Conservation (phyloP, 1,140 invertebrate species). For the Papilio helenus region DNA sequence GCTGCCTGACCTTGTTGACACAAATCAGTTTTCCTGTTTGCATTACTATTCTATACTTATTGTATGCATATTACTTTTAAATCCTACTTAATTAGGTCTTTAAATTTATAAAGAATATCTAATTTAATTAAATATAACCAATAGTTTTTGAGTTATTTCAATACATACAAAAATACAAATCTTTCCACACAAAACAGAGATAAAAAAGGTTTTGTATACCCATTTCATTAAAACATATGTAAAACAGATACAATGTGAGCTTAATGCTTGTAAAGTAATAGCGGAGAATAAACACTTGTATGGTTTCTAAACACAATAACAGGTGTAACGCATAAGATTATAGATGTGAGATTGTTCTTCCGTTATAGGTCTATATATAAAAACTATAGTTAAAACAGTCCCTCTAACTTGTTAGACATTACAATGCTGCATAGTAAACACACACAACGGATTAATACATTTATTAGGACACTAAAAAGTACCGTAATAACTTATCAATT, state of each 20-base stretch:
- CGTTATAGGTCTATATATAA: neutral
- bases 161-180: too few relatives aligned
- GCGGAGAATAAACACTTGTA: neutral
- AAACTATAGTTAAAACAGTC: too few relatives aligned
- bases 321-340: constrained; percentile 1
- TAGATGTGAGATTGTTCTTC: neutral
- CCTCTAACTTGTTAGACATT: neutral
- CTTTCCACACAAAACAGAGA: too few relatives aligned
- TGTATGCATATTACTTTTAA: neutral
- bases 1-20: neutral
- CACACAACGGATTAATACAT: neutral
- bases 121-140: neutral
- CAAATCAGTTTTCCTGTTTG: neutral
- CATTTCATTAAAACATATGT: too few relatives aligned
- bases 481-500: neutral
- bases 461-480: neutral
- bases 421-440: neutral
- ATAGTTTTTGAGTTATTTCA: too few relatives aligned
- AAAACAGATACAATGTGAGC: too few relatives aligned
- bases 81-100: neutral
- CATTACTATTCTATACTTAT: neutral
- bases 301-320: neutral
- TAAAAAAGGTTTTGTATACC: too few relatives aligned
- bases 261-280: neutral
- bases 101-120: neutral